phyloP scores from a whole-genome alignment of 2,113 vertebrate genomes.

The Crotalus tigris region DNA sequence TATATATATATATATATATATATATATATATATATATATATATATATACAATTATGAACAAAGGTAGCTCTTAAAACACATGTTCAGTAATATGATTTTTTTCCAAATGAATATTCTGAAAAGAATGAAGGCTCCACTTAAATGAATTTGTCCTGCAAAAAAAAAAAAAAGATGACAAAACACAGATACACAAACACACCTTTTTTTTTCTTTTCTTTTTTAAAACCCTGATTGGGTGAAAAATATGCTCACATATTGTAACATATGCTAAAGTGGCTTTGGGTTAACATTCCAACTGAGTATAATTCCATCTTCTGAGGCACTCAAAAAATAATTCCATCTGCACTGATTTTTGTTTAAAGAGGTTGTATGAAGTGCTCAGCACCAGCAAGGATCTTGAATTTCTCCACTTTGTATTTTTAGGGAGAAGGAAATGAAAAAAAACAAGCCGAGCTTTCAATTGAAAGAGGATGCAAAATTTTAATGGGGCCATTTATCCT shows the following conservation, averaged over 20 bases:
- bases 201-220: not conserved
- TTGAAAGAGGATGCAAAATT: not conserved
- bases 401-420: not conserved
- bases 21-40: no score
- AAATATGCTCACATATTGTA: not conserved
- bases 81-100: not conserved
- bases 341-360: not conserved
- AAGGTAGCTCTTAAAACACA: not conserved
- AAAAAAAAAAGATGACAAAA: not conserved
- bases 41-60: not conserved
- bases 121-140: not conserved
- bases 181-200: not conserved
- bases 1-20: no score
- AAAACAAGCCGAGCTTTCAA: not conserved
- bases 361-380: not conserved
- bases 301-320: not conserved
- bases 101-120: not conserved
- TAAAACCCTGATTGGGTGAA: not conserved
- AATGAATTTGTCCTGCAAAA: not conserved
- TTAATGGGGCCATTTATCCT: not conserved
- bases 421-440: not conserved
- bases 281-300: not conserved
- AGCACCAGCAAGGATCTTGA: not conserved
- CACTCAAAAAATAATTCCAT: not conserved
- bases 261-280: not conserved